phyloP scores from a whole-genome alignment of 2,797 vertebrate species.

The Sebastes steindachneri region DNA sequence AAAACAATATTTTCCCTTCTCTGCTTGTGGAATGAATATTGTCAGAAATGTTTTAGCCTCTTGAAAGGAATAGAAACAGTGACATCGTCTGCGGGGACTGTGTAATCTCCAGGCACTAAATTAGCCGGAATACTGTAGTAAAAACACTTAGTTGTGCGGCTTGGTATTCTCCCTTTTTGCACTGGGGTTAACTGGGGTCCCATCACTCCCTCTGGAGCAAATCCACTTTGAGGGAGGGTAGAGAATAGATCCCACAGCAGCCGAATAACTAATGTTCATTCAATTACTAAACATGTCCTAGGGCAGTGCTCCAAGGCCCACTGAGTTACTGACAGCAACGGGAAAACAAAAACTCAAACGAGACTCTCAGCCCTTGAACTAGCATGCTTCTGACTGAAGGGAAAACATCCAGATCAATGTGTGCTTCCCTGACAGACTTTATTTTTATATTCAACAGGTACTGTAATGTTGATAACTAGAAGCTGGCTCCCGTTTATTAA shows the following conservation, averaged over 20 bases:
- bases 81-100: slow-evolving; percentile 46
- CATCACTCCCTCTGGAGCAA: slow-evolving; percentile 37
- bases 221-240: slow-evolving; percentile 28
- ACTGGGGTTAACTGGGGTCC: slow-evolving; percentile 45
- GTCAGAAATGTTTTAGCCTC: slow-evolving; percentile 44
- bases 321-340: slow-evolving; percentile 55
- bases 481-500: not conserved
- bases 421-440: not conserved
- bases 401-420: slow-evolving; percentile 2
- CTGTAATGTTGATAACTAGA: not conserved
- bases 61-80: slow-evolving; percentile 22
- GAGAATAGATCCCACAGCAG: slow-evolving; percentile 58
- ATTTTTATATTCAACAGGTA: slow-evolving; percentile 9
- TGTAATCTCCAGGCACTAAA: slow-evolving; percentile 51
- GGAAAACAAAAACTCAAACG: slow-evolving; percentile 43
- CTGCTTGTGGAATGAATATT: slow-evolving; percentile 40
- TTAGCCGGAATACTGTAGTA: slow-evolving; percentile 34
- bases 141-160: slow-evolving; percentile 20
- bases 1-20: slow-evolving; percentile 19
- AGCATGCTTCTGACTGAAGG: not conserved
- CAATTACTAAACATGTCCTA: slow-evolving; percentile 74
- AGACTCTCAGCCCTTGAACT: slow-evolving; percentile 4
- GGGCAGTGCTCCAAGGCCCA: slow-evolving; percentile 66
- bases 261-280: slow-evolving; percentile 67
- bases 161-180: slow-evolving; percentile 35